A percentile compares a stretch with the other conserved stretches of the same genome.
Evolutionary conservation across 2,797 vertebrate species (phyloP).

Genomic region (Spinus pinus): DNA sequence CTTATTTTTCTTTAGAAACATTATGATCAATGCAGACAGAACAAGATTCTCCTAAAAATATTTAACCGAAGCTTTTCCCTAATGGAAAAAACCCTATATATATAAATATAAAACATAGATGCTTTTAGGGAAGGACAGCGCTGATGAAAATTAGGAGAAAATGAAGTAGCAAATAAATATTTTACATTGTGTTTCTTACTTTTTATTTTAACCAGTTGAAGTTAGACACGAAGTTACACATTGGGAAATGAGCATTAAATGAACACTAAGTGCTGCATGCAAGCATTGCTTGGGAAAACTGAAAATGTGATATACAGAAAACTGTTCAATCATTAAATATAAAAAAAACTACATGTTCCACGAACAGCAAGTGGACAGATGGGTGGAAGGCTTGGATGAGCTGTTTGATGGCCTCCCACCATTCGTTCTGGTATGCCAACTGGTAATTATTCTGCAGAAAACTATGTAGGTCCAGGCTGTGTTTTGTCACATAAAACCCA

Average conservation of each 20-base stretch:
- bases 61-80: background rate
- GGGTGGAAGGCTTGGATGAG: background rate
- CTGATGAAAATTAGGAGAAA: background rate
- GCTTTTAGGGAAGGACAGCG: background rate
- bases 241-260: background rate
- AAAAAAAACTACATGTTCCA: background rate
- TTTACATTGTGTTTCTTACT: background rate
- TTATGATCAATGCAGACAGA: background rate
- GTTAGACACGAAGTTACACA: background rate
- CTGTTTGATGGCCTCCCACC: conserved; percentile 7
- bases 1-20: background rate
- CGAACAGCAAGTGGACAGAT: conserved; percentile 17
- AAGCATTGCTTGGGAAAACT: background rate
- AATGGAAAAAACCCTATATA: background rate
- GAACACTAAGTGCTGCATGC: background rate
- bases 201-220: background rate
- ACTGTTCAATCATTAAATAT: background rate
- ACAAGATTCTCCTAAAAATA: background rate
- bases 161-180: background rate
- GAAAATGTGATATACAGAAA: background rate
- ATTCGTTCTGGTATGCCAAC: conserved; percentile 25
- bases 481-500: conserved; percentile 39
- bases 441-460: conserved; percentile 32
- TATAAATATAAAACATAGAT: background rate
- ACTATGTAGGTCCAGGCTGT: background rate